Base-by-base conservation (phyloP, 2,888 invertebrate genomes). In the Malthinus flaveolus region DNA sequence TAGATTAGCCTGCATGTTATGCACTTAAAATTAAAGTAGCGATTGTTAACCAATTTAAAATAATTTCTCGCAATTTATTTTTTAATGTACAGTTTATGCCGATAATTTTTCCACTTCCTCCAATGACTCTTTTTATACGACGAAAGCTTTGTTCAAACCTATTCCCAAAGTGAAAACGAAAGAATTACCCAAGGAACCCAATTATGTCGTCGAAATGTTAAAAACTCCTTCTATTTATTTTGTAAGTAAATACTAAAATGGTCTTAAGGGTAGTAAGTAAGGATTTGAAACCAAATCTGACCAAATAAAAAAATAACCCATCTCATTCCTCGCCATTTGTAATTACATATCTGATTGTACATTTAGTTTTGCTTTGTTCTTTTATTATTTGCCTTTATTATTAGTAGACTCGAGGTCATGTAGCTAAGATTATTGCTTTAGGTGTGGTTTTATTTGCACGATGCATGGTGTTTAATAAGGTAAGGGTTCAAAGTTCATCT, bases 101-200 rank as follows among this genome's bases (percentile, higher is more conserved):
- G 70, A 68, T 66, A 69, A 56, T 71, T 67, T 62, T 65, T 68
- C 71, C 65, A 62, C 70, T 67, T 66, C 69, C 63, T 69, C 69
- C 61, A 65, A 66, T 65, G 73, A 73, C 64, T 68, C 69, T 67
- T 70, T 68, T 61, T 68, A 73, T 68, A 63, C 68, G 70, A 77
- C 75, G 76, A 77, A 77, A 72, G 67, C 70, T 63, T 67, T 75
- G 66, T 70, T 73, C 68, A 77, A 75, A 75, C 73, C 75, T 58
- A 70, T 73, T 59, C 72, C 74, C 66, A 77, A 77, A 74, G 62
- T 73, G 66, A 71, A 73, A 68, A 66, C 69, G 50, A 75, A 75
- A 73, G 75, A 77, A 62, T 66, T 71, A 61, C 68, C 63, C 67
- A 71, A 71, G 71, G 75, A 75, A 64, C 66, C 71, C 32, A 62